Evolutionary conservation across 2,888 invertebrate species (phyloP).

Genomic region (Acronicta aceris): DNA sequence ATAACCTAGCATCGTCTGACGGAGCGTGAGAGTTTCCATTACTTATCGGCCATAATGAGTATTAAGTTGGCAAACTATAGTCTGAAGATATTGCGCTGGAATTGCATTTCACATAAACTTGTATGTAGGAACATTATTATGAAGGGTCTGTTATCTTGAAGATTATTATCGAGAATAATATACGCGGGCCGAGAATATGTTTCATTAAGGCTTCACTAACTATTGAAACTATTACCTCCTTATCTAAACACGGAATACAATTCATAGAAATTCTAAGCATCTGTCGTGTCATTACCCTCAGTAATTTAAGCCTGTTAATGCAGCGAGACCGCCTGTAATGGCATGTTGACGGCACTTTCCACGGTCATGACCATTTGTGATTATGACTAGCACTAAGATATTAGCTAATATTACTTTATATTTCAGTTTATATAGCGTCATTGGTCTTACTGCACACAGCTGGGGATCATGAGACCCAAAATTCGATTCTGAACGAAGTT

Average conservation of each 20-base stretch:
- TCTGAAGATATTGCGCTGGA: constrained; percentile 28
- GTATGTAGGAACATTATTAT: constrained; percentile 7
- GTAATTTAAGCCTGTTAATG: constrained; percentile 86
- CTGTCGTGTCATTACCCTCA: constrained; percentile 86
- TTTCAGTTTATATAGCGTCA: constrained; percentile 39
- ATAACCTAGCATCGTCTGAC: constrained; percentile 54
- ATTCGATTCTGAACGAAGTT: constrained; percentile 24
- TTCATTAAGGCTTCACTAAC: constrained; percentile 32
- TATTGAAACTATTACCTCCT: constrained; percentile 61
- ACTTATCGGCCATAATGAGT: constrained; percentile 58
- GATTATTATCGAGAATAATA: constrained; percentile 29
- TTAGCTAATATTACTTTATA: constrained; percentile 61
- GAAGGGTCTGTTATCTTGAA: constrained; percentile 29
- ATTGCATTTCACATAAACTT: constrained; percentile 37
- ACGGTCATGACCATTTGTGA: constrained; percentile 77
- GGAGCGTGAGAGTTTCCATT: constrained; percentile 62
- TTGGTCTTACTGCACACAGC: constrained; percentile 22
- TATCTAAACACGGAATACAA: constrained; percentile 70
- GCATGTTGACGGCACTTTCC: constrained; percentile 77
- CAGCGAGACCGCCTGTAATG: constrained; percentile 77
- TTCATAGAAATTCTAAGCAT: constrained; percentile 83
- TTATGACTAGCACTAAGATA: constrained; percentile 70
- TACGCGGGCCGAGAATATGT: constrained; percentile 9
- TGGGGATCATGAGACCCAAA: constrained; percentile 20
- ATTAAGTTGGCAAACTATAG: constrained; percentile 54